A percentile compares a stretch with the other conserved stretches of the same genome.
These are phyloP conservation scores for Odontothrips loti DNA, from an alignment of 2,888 invertebrate genomes.

Conservation along the genomic window DNA sequence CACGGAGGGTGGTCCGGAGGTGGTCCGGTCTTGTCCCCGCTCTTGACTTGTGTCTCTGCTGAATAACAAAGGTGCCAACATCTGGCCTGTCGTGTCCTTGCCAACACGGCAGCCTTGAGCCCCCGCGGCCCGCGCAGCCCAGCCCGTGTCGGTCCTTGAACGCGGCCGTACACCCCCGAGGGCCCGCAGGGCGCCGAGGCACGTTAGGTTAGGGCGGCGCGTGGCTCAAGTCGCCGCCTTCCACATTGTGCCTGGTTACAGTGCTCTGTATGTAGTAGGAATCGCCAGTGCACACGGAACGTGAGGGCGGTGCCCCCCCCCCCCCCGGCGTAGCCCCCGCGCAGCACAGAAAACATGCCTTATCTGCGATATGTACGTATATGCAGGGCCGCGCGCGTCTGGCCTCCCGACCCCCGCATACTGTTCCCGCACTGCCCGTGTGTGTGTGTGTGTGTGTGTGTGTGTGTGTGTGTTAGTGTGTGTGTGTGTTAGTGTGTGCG, in stretches of 20 bases:
- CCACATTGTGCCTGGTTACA: no score
- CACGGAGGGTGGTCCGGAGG: neutral
- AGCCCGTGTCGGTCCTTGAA: neutral
- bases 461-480: neutral
- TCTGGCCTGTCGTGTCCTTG: conserved; percentile 7
- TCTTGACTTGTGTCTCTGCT: neutral
- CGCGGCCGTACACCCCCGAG: neutral
- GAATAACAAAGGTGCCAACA: conserved; percentile 6
- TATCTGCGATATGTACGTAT: neutral
- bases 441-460: neutral
- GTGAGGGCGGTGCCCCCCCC: no score
- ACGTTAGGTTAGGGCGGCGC: no score
- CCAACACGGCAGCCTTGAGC: neutral
- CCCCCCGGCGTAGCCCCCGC: no score
- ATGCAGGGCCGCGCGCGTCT: neutral
- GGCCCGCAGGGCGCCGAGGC: no score
- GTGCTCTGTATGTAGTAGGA: no score
- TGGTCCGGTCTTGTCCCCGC: neutral
- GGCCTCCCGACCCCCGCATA: no score
- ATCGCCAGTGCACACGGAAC: no score
- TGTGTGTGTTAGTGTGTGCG: neutral
- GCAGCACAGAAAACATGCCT: neutral
- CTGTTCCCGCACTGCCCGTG: no score
- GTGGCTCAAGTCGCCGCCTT: no score
- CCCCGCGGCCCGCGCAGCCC: no score